A percentile compares a stretch with the other conserved stretches of the same genome.
Evolutionary conservation across 2,888 invertebrate genomes (phyloP).

Genomic region (Chrysolina americana): DNA sequence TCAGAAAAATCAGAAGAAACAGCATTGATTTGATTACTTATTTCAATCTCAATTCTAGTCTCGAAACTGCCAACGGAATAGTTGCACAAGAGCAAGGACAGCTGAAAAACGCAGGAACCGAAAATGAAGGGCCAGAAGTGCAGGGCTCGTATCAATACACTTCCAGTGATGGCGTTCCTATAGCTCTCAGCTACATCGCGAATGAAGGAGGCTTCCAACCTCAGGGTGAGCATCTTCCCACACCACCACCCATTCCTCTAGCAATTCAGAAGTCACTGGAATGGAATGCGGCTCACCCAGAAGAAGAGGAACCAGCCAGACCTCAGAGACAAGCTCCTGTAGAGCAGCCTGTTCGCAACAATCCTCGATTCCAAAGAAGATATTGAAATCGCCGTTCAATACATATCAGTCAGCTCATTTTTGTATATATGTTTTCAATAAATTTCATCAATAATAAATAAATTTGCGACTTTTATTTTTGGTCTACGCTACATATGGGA

Average conservation of each 20-base stretch:
- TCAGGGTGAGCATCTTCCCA: slow-evolving; percentile 82
- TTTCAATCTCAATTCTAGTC: slow-evolving; percentile 58
- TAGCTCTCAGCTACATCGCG: slow-evolving; percentile 74
- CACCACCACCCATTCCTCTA: slow-evolving; percentile 85
- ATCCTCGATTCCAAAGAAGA: slow-evolving; percentile 20
- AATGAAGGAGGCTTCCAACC: slow-evolving; percentile 81
- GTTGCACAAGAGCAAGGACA: slow-evolving; percentile 74
- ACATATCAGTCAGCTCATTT: slow-evolving; percentile 2
- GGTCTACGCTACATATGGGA: too few relatives aligned
- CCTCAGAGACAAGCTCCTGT: slow-evolving; percentile 30
- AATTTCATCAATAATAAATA: slow-evolving; percentile 1
- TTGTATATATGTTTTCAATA: slow-evolving; percentile 15
- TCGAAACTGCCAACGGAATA: slow-evolving; percentile 76
- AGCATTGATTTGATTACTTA: too few relatives aligned
- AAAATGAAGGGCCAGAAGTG: slow-evolving; percentile 60
- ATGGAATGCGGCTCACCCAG: slow-evolving; percentile 46
- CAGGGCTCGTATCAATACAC: slow-evolving; percentile 56
- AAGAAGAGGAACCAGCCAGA: slow-evolving; percentile 49
- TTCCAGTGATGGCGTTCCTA: slow-evolving; percentile 57
- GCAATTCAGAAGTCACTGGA: slow-evolving; percentile 81
- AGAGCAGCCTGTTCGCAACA: not conserved
- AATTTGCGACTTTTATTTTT: not conserved
- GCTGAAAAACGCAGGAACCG: slow-evolving; percentile 71
- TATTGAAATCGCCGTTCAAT: not conserved
- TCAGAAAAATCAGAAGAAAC: too few relatives aligned